Base-by-base conservation (phyloP, 2,797 vertebrate species). In the Gadopsis bispinosus region DNA sequence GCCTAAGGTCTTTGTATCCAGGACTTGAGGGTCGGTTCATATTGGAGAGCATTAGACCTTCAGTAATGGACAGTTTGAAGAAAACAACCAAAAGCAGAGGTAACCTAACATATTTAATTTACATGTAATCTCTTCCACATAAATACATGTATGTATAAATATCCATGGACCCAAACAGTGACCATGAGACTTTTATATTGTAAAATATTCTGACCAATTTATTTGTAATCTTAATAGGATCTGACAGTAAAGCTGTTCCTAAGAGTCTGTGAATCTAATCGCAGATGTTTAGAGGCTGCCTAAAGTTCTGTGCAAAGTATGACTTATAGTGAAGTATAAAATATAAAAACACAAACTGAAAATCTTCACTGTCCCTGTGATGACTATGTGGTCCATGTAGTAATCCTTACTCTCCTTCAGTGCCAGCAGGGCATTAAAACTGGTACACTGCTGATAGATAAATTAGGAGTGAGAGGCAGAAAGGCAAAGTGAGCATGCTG, bases 31-130 rank as follows among this genome's bases (percentile, higher is more conserved):
- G 96, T 92, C 96, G 95, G 81, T 96, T 99, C 86, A 81, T 99
- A 73, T 93, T 96, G 87, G 97, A 98, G 81, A 95, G 93, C 86
- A 92, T 99, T 84, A 96, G 97, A 78, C 95, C 97, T 76, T 94
- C 96, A 67, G 89, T 99, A 77, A 92, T 98, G 91, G 91, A 94
- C 90, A 94, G 94, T 92, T 93, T 99, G 87, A 98, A 96, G 92
- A 96, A 97, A 91, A 97, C 98, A 66, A 94, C 97, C 77, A 96
- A 96, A 95, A 97, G 96, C 87, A 95, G 97, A 98, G 98, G 98
- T 99, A 97, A 94, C 55, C 6, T 68, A 43, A 75, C 19, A 56
- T 59, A 51, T 65, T 50, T 33, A 35, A 50, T 47, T 69, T 48
- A 19, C 33, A 73, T 62, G 16, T 58, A 41, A 69, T 69, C 5